These are phyloP conservation scores for Hippoglossus hippoglossus DNA, from an alignment of 2,797 vertebrate species.

Conservation along the genomic window DNA sequence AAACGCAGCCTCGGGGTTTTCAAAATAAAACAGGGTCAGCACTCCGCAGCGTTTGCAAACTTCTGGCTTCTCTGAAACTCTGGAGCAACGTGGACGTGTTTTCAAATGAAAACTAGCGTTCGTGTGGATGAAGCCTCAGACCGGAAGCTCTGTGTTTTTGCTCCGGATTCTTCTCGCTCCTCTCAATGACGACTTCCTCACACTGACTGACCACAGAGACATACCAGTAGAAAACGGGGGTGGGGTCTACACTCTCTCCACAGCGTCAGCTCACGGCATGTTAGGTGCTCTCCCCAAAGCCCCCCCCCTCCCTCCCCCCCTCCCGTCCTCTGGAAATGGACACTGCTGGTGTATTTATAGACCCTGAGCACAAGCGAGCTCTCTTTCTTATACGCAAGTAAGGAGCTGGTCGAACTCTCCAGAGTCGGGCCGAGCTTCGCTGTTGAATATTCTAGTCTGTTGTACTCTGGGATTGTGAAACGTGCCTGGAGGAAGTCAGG, in stretches of 20 bases:
- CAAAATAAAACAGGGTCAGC: no score
- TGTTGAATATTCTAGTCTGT: slow-evolving; percentile 52
- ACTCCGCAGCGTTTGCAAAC: no score
- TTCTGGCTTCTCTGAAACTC: no score
- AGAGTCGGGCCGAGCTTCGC: slow-evolving; percentile 40
- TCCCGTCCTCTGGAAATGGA: slow-evolving; percentile 82
- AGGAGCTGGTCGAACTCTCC: slow-evolving; percentile 55
- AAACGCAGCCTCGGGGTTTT: no score
- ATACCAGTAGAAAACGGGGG: slow-evolving; percentile 30
- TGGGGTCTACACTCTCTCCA: slow-evolving; percentile 44
- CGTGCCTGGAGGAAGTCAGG: slow-evolving; percentile 57
- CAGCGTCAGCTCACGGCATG: slow-evolving; percentile 45
- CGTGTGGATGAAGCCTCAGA: not conserved
- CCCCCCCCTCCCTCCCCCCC: slow-evolving; percentile 38
- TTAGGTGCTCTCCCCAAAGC: slow-evolving; percentile 59
- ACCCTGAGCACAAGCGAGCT: slow-evolving; percentile 63
- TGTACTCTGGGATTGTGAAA: slow-evolving; percentile 25
- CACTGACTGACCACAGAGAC: slow-evolving; percentile 52
- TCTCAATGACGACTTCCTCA: slow-evolving; percentile 52
- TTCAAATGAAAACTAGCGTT: no score
- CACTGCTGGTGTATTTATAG: slow-evolving; percentile 86
- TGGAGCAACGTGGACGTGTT: no score
- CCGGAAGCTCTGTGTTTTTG: slow-evolving; percentile 44
- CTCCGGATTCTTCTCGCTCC: not conserved
- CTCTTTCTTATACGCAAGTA: slow-evolving; percentile 73